Evolutionary conservation across 2,888 invertebrate genomes (phyloP).

Genomic region (Callinectes sapidus): DNA sequence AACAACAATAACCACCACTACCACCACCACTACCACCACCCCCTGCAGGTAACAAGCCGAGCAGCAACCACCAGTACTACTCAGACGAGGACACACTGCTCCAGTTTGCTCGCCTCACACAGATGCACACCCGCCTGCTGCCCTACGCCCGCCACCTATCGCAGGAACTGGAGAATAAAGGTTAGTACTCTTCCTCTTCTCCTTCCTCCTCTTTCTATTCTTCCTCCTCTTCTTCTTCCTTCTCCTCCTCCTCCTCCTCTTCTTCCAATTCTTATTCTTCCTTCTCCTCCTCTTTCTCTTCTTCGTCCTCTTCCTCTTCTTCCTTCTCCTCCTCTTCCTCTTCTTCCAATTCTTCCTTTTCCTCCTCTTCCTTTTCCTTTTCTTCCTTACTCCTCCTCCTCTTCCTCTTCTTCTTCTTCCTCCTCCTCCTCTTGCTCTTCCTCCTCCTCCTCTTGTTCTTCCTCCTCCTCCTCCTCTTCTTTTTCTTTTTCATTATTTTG

Average conservation of each 20-base stretch:
- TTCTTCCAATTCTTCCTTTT: not conserved
- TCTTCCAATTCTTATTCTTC: not conserved
- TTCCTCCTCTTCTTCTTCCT: not conserved
- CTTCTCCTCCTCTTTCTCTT: not conserved
- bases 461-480: too few relatives aligned
- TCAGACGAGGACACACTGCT: constrained; percentile 73
- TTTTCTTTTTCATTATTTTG: not conserved
- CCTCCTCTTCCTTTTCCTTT: too few relatives aligned
- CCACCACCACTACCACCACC: not conserved
- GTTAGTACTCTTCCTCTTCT: constrained; percentile 25
- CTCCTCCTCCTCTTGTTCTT: too few relatives aligned
- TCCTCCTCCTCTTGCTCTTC: too few relatives aligned
- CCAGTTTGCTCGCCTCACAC: constrained; percentile 73
- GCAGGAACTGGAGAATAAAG: constrained; percentile 54
- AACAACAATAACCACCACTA: not conserved
- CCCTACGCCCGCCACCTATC: constrained; percentile 71
- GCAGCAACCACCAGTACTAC: constrained; percentile 73
- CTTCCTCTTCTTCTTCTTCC: too few relatives aligned
- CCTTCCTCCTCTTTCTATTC: not conserved
- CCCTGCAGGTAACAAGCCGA: constrained; percentile 72
- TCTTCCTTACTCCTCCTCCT: not conserved
- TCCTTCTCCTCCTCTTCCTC: too few relatives aligned
- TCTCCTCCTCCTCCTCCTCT: not conserved
- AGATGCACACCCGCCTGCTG: constrained; percentile 72
- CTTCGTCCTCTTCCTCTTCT: too few relatives aligned